A percentile compares a stretch with the other conserved stretches of the same genome.
Evolutionary conservation across 2,113 vertebrate genomes (phyloP).

Genomic region (Lepisosteus osseus): DNA sequence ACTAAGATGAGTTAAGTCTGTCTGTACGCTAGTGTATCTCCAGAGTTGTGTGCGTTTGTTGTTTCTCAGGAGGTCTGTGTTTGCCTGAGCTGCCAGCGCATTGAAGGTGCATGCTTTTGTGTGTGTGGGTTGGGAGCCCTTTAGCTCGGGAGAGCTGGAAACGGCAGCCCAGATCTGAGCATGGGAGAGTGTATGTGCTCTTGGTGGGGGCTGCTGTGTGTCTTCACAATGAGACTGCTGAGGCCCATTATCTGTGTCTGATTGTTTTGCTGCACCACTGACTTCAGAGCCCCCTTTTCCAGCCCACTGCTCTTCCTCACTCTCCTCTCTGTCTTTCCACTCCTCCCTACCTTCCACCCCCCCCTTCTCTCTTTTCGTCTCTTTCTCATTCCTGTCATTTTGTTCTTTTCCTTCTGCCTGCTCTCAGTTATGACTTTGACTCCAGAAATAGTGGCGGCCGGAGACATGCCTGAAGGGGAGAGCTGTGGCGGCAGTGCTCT

Average conservation of each 20-base stretch:
- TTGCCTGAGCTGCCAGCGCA: background rate
- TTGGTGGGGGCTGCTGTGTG: background rate
- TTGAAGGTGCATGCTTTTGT: background rate
- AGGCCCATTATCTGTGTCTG: slow-evolving; percentile 8
- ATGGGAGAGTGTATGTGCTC: background rate
- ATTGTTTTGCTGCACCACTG: slow-evolving; percentile 15
- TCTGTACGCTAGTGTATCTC: too few species aligned
- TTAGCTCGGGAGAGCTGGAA: too few species aligned
- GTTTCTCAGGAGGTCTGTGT: too few species aligned
- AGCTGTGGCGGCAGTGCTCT: too few species aligned
- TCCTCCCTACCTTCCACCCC: background rate
- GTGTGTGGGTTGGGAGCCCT: background rate
- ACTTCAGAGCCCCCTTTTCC: background rate
- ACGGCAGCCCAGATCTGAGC: too few species aligned
- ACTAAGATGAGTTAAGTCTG: too few species aligned
- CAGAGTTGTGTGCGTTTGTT: too few species aligned
- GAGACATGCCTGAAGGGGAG: too few species aligned
- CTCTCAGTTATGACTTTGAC: too few species aligned
- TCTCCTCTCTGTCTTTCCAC: slow-evolving; percentile 14
- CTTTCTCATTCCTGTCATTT: background rate
- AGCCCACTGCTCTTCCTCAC: slow-evolving; percentile 29
- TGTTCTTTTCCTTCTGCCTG: too few species aligned
- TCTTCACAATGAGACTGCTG: background rate
- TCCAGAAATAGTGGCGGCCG: too few species aligned
- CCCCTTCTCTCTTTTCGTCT: background rate